Percentiles rank a stretch among this genome's conserved stretches.
Evolutionary conservation across 2,888 invertebrate species (phyloP).

Genomic region (Chymomyza procnemis): DNA sequence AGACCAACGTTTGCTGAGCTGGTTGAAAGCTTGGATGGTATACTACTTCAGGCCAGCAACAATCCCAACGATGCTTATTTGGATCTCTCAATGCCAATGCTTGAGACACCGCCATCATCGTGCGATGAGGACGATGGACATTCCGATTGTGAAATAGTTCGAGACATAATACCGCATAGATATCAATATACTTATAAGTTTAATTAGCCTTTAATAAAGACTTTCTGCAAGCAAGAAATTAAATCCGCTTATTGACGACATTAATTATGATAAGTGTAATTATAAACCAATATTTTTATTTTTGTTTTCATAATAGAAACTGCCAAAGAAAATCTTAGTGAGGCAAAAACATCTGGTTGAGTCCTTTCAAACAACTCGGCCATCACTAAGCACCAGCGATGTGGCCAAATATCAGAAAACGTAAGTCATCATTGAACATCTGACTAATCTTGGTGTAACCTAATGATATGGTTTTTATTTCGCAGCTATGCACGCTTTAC

Average conservation of each 20-base stretch:
- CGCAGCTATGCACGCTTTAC: slow-evolving; percentile 83
- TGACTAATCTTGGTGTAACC: not conserved
- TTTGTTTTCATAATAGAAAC: slow-evolving; percentile 57
- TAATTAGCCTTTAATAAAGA: slow-evolving; percentile 58
- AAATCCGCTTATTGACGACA: slow-evolving; percentile 20
- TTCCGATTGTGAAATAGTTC: slow-evolving; percentile 67
- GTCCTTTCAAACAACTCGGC: slow-evolving; percentile 85
- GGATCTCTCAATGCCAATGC: slow-evolving; percentile 90
- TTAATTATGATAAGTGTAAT: slow-evolving; percentile 24
- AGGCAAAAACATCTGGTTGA: slow-evolving; percentile 83
- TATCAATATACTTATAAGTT: slow-evolving; percentile 76
- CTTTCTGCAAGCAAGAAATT: slow-evolving; percentile 38
- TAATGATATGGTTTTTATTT: slow-evolving; percentile 43
- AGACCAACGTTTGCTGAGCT: slow-evolving; percentile 93
- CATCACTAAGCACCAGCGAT: slow-evolving; percentile 87
- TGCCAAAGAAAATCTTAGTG: slow-evolving; percentile 78
- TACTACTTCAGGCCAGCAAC: slow-evolving; percentile 82
- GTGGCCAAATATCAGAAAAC: slow-evolving; percentile 86
- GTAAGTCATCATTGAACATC: slow-evolving; percentile 80
- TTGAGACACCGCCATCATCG: slow-evolving; percentile 92
- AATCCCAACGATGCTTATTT: slow-evolving; percentile 90
- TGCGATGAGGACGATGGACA: slow-evolving; percentile 81
- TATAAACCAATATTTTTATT: not conserved
- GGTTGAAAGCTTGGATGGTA: slow-evolving; percentile 93
- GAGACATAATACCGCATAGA: slow-evolving; percentile 65